These are phyloP conservation scores for Pachypanchax playfairii DNA, from an alignment of 2,113 vertebrate species.

Conservation along the genomic window DNA sequence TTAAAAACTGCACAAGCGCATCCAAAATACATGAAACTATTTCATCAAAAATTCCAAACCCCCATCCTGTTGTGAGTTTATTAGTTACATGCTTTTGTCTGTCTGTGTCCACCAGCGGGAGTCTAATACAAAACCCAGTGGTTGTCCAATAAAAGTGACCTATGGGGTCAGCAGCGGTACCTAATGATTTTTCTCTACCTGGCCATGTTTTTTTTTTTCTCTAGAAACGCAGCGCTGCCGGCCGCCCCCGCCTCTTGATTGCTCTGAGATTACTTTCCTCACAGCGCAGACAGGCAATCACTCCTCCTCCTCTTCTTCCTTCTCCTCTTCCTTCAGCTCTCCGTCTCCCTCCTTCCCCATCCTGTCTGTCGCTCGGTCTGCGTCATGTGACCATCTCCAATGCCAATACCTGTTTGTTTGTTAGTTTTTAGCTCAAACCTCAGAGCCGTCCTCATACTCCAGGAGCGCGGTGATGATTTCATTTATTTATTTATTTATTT, in stretches of 20 bases:
- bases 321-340: conserved; percentile 21
- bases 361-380: conserved; percentile 46
- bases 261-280: conserved; percentile 74
- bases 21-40: background rate
- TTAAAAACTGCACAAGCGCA: too few relatives aligned
- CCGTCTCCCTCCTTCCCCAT: conserved; percentile 9
- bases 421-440: conserved; percentile 16
- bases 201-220: conserved; percentile 56
- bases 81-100: conserved; percentile 30
- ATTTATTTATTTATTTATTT: background rate
- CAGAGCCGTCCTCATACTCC: conserved; percentile 12
- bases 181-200: conserved; percentile 73
- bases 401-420: conserved; percentile 10
- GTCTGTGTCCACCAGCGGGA: conserved; percentile 38
- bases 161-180: conserved; percentile 61
- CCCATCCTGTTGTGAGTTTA: conserved; percentile 7
- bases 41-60: background rate
- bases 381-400: conserved; percentile 32
- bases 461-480: conserved; percentile 6
- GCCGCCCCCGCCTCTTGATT: conserved; percentile 68
- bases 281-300: conserved; percentile 68
- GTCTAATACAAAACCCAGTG: conserved; percentile 61
- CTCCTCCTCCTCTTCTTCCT: conserved; percentile 56
- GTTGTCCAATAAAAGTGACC: conserved; percentile 75
- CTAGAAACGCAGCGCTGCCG: conserved; percentile 52